These are phyloP conservation scores for Datnioides undecimradiatus DNA, from an alignment of 2,113 vertebrate genomes.

Conservation along the genomic window DNA sequence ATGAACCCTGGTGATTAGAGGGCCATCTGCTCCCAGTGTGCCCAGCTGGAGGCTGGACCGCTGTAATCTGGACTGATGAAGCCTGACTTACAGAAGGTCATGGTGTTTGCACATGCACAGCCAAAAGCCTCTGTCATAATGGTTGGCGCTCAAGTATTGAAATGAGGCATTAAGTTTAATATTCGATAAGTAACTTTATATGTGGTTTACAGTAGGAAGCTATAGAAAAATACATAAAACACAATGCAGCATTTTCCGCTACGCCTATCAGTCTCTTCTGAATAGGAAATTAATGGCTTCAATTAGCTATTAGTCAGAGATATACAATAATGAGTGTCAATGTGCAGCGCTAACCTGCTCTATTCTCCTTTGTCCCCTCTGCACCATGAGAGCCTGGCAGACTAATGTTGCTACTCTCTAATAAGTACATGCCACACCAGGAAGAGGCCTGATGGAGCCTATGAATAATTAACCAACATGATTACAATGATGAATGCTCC, in stretches of 20 bases:
- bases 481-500: conserved; percentile 84
- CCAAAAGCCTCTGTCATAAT: conserved; percentile 33
- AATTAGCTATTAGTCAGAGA: conserved; percentile 72
- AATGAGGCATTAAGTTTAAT: conserved; percentile 25
- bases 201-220: conserved; percentile 40
- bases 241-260: conserved; percentile 49
- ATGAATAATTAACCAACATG: conserved; percentile 85
- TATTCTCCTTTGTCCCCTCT: conserved; percentile 69
- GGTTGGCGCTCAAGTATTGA: conserved; percentile 24
- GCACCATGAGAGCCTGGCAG: conserved; percentile 57
- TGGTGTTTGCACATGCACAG: conserved; percentile 48
- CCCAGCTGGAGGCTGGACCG: conserved; percentile 77
- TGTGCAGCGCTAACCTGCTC: conserved; percentile 60
- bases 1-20: conserved; percentile 77
- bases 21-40: conserved; percentile 83
- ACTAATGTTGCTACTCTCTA: conserved; percentile 74
- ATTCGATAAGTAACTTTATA: conserved; percentile 20
- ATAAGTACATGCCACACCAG: conserved; percentile 81
- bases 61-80: conserved; percentile 76
- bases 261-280: conserved; percentile 52
- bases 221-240: conserved; percentile 30
- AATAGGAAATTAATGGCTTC: conserved; percentile 72
- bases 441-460: conserved; percentile 78
- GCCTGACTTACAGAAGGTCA: conserved; percentile 45
- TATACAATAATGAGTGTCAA: conserved; percentile 67